Base-by-base conservation (phyloP, 2,113 vertebrate species). In the Clarias gariepinus region DNA sequence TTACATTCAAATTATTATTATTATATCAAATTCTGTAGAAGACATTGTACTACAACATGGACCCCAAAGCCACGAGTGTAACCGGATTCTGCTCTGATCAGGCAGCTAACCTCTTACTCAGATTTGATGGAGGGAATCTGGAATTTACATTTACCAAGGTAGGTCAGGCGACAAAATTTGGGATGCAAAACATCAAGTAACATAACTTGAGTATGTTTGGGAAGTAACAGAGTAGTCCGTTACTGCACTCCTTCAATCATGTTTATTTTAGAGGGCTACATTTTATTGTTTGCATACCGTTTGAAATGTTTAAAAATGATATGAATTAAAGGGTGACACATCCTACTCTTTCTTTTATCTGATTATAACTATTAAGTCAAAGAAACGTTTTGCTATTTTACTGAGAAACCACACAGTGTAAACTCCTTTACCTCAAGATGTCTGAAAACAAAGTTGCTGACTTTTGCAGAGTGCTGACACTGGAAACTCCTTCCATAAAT, bases 71-170 rank as follows among this genome's bases (percentile, higher is more conserved):
- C 0, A 95, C 96, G 0, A 12, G 3, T 0, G 60, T 30, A 3
- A 90, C 80, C 1, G 98, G 98, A 30, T 90, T 82, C 82, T 99
- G 98, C 87, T 89, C 83, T 3, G 64, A 15, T 0, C 21, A 28
- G 15, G 82, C 60, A 1, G 92, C 96, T 16, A 66, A 92, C 21
- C 90, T 99, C 23, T 95, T 91, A 19, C 82, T 99, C 84, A 92
- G 88, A 0, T 95, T 98, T 90, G 90, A 85, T 0, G 89, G 88
- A 0, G 96, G 95, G 86, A 93, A 92, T 90, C 89, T 99, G 88
- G 92, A 94, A 88, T 89, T 99, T 90, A 93, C 30, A 7, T 97
- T 98, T 91, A 91, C 23, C 61, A 96, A 97, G 96, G 98, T 99
- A 94, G 12, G 53, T 71, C 47, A 16, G 36, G 58, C 30, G 57